A percentile compares a stretch with the other conserved stretches of the same genome.
These are phyloP conservation scores for Scotopteryx bipunctaria DNA, from an alignment of 2,888 invertebrate species.

Conservation along the genomic window DNA sequence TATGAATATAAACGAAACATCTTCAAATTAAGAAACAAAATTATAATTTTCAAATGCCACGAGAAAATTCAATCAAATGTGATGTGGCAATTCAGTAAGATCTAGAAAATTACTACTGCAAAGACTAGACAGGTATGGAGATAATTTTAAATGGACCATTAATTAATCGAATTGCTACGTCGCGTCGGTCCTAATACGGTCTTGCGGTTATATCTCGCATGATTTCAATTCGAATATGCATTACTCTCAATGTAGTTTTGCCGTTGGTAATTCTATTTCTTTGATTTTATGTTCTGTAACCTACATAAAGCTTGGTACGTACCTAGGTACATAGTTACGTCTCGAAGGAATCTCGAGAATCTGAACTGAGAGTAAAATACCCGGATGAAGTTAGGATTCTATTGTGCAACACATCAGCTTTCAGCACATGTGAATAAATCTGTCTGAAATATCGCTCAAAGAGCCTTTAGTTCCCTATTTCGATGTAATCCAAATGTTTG, in stretches of 20 bases:
- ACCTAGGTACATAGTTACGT: too few species aligned
- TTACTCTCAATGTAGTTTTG: constrained; percentile 9
- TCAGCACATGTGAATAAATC: too few species aligned
- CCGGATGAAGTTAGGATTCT: constrained; percentile 2
- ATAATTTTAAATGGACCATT: constrained; percentile 26
- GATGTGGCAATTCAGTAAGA: background rate
- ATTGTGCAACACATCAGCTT: too few species aligned
- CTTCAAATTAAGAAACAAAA: background rate
- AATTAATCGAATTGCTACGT: constrained; percentile 30
- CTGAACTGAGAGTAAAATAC: constrained; percentile 15
- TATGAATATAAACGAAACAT: too few species aligned
- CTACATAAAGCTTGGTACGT: constrained; percentile 11
- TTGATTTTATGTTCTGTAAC: constrained; percentile 10
- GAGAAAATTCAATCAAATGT: constrained; percentile 5
- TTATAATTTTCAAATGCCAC: background rate
- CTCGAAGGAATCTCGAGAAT: too few species aligned
- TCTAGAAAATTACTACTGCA: constrained; percentile 9
- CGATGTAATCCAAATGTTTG: constrained; percentile 5
- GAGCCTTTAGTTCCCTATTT: constrained; percentile 3
- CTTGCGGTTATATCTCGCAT: constrained; percentile 26
- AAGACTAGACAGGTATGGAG: constrained; percentile 14
- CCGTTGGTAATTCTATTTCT: constrained; percentile 10
- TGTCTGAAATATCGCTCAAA: too few species aligned
- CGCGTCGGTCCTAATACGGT: constrained; percentile 19
- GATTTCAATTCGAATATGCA: constrained; percentile 24